phyloP scores from a whole-genome alignment of 2,888 invertebrate genomes.

The Odiellus spinosus region DNA sequence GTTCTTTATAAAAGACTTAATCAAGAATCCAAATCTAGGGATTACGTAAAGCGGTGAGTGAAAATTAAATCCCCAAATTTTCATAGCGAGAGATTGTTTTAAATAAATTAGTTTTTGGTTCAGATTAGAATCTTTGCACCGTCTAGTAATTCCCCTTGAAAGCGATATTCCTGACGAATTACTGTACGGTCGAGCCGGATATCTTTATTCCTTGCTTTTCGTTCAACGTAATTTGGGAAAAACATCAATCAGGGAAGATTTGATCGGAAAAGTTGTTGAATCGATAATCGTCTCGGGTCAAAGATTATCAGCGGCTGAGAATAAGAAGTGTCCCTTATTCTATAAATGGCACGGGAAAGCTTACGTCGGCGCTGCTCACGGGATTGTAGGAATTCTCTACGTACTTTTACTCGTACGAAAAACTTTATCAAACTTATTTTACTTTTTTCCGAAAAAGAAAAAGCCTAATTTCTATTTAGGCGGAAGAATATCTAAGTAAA shows the following conservation, averaged over 20 bases:
- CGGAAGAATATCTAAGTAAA: slow-evolving; percentile 39
- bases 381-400: slow-evolving; percentile 66
- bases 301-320: slow-evolving; percentile 37
- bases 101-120: neutral
- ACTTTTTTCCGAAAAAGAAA: neutral
- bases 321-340: slow-evolving; percentile 42
- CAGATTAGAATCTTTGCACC: slow-evolving; percentile 42
- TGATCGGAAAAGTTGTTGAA: slow-evolving; percentile 41
- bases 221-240: slow-evolving; percentile 48
- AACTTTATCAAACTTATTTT: neutral
- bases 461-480: slow-evolving; percentile 30
- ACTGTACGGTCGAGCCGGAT: slow-evolving; percentile 69
- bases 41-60: slow-evolving; percentile 7
- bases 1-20: slow-evolving; percentile 42
- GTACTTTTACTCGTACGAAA: slow-evolving; percentile 52
- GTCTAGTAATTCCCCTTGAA: slow-evolving; percentile 38
- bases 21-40: slow-evolving; percentile 36
- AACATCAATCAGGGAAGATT: slow-evolving; percentile 40
- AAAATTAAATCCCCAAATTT: slow-evolving; percentile 17
- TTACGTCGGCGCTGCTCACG: slow-evolving; percentile 81
- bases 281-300: too few species aligned
- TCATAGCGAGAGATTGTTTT: neutral
- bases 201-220: slow-evolving; percentile 58
- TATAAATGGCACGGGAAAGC: slow-evolving; percentile 73
- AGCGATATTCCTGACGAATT: slow-evolving; percentile 56